These are phyloP conservation scores for Idris sp. DNA, from an alignment of 1,140 invertebrate species.

Conservation along the genomic window DNA sequence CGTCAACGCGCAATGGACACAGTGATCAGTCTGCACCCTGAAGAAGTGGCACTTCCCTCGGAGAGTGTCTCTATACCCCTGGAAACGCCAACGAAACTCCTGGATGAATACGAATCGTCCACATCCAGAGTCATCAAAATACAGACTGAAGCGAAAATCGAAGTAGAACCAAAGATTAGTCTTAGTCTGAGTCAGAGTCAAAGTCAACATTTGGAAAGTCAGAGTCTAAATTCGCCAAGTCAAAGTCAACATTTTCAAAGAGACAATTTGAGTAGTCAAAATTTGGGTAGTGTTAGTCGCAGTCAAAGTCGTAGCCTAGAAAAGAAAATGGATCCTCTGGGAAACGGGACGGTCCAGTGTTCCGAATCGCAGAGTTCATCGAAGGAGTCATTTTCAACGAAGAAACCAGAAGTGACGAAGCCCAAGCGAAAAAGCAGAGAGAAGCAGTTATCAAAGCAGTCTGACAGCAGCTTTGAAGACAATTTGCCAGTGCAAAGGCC, in stretches of 20 bases:
- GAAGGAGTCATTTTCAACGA: constrained; percentile 63
- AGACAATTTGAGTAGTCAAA: no score
- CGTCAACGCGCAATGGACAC: constrained; percentile 53
- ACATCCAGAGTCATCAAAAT: constrained; percentile 61
- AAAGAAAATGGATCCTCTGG: constrained; percentile 38
- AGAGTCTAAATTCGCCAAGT: no score
- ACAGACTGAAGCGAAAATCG: constrained; percentile 70
- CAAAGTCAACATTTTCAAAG: no score
- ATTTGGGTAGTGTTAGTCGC: constrained; percentile 1
- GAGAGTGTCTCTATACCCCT: constrained; percentile 74
- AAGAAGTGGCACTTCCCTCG: constrained; percentile 69
- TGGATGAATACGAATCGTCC: constrained; percentile 72
- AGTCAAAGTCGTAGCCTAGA: constrained; percentile 4
- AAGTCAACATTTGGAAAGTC: no score
- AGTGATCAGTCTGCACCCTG: constrained; percentile 49
- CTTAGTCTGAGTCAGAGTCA: constrained; percentile 8
- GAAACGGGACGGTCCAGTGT: constrained; percentile 42
- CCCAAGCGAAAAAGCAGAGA: constrained; percentile 70
- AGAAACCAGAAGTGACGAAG: constrained; percentile 67
- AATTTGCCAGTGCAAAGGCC: constrained; percentile 23
- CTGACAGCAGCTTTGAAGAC: constrained; percentile 57
- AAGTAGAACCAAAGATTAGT: constrained; percentile 52
- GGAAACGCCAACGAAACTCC: constrained; percentile 72
- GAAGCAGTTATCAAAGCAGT: constrained; percentile 41
- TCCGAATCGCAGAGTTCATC: constrained; percentile 62